These are phyloP conservation scores for Augochlora pura DNA, from an alignment of 1,140 invertebrate genomes.

Conservation along the genomic window DNA sequence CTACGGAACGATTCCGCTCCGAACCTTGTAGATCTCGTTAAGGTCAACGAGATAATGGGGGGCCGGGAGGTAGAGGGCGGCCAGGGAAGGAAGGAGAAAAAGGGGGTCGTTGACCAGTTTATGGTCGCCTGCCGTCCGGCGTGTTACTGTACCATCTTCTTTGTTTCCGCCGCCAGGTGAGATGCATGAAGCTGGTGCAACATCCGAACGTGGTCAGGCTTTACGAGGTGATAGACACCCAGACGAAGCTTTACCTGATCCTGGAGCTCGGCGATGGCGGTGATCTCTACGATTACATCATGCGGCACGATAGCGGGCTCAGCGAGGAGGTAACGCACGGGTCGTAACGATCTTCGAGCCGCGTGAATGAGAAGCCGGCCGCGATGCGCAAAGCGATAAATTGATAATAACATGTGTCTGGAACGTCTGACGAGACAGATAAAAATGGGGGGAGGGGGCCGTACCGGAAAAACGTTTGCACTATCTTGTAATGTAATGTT, in stretches of 20 bases:
- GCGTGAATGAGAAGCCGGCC: neutral
- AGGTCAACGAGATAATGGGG: slow-evolving; percentile 56
- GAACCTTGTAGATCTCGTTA: slow-evolving; percentile 56
- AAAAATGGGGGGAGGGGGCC: no score
- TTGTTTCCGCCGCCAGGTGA: slow-evolving; percentile 82
- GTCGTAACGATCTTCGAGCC: slow-evolving; percentile 17
- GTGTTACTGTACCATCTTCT: neutral
- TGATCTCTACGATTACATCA: slow-evolving; percentile 99
- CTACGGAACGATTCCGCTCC: slow-evolving; percentile 32
- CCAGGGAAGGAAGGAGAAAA: slow-evolving; percentile 6
- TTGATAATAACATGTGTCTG: neutral
- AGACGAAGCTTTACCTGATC: slow-evolving; percentile 97
- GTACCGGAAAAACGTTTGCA: no score
- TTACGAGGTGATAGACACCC: slow-evolving; percentile 99
- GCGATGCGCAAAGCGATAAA: neutral
- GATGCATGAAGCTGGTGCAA: slow-evolving; percentile 99
- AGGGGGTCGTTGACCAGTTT: slow-evolving; percentile 48
- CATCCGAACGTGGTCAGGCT: slow-evolving; percentile 98
- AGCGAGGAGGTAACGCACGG: slow-evolving; percentile 80
- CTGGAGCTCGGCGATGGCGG: slow-evolving; percentile 99
- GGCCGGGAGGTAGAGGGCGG: neutral
- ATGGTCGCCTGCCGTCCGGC: neutral
- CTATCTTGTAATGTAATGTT: no score
- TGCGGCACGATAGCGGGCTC: slow-evolving; percentile 93
- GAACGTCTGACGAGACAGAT: no score